phyloP scores from a whole-genome alignment of 2,113 vertebrate species.

The Herpetotheres cachinnans region DNA sequence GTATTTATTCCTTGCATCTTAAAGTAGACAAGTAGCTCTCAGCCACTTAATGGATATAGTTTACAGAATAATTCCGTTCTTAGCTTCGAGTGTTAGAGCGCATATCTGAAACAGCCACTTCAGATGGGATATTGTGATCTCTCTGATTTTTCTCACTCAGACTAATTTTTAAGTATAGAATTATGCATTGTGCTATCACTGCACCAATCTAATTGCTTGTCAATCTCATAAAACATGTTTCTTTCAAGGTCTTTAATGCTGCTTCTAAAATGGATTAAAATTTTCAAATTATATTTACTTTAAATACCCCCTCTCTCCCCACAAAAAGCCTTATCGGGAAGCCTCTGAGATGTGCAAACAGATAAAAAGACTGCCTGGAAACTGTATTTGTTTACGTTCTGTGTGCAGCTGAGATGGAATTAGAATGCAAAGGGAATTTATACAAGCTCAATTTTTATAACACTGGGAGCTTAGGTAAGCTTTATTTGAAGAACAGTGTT shows the following conservation, averaged over 20 bases:
- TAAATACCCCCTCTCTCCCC: neutral
- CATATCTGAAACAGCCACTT: neutral
- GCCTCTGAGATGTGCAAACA: neutral
- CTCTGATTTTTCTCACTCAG: neutral
- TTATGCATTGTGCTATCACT: neutral
- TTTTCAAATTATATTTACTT: slow-evolving; percentile 47
- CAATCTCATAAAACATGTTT: neutral
- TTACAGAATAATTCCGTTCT: neutral
- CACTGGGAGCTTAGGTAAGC: neutral
- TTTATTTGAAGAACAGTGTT: neutral
- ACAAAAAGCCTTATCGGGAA: neutral
- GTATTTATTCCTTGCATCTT: neutral
- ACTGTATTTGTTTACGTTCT: neutral
- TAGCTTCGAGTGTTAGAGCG: neutral
- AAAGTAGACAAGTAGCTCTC: neutral
- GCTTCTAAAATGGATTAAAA: slow-evolving; percentile 40
- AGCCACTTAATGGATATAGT: neutral
- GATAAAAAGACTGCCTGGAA: slow-evolving; percentile 7
- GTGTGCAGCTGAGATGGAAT: neutral
- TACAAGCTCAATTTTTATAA: neutral
- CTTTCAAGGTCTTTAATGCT: slow-evolving; percentile 47
- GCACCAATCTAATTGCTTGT: neutral
- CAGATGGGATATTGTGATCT: neutral
- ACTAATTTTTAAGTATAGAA: neutral
- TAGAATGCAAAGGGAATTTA: slow-evolving; percentile 8